Evolutionary conservation across 1,140 invertebrate species (phyloP).

Genomic region (Nebria ingens): DNA sequence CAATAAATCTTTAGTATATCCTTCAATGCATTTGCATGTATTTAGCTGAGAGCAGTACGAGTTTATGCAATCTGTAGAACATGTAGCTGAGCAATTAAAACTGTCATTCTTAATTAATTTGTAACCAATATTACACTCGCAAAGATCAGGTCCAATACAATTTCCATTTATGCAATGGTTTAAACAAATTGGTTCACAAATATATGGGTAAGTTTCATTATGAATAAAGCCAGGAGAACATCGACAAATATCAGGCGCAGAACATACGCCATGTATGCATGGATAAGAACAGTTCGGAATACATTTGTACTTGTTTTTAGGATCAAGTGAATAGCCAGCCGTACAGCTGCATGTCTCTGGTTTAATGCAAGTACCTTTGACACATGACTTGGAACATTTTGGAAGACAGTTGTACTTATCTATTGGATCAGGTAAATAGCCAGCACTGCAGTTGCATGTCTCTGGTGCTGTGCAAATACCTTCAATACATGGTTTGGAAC

Average conservation of each 20-base stretch:
- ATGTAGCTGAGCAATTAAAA: conserved; percentile 36
- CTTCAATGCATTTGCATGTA: conserved; percentile 30
- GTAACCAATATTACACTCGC: conserved; percentile 53
- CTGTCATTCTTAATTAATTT: conserved; percentile 35
- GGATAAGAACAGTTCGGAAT: conserved; percentile 43
- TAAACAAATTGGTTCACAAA: conserved; percentile 46
- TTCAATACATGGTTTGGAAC: conserved; percentile 43
- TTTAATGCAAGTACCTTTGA: conserved; percentile 21
- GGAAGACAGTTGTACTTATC: conserved; percentile 37
- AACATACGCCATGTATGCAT: conserved; percentile 47
- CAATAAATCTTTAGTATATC: background rate
- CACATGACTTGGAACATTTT: conserved; percentile 24
- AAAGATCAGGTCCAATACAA: conserved; percentile 47
- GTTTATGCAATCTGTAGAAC: conserved; percentile 41
- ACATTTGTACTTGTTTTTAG: conserved; percentile 32
- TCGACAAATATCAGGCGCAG: conserved; percentile 41
- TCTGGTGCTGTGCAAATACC: conserved; percentile 44
- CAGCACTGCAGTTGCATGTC: conserved; percentile 41
- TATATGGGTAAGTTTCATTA: conserved; percentile 14
- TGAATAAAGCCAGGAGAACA: conserved; percentile 21
- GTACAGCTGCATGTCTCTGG: conserved; percentile 28
- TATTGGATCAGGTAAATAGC: conserved; percentile 23
- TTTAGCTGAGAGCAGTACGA: conserved; percentile 47
- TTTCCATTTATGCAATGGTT: conserved; percentile 44
- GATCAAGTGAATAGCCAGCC: conserved; percentile 22